Conservation (phyloP, 2,113 vertebrate species). For the Gallinago paraguaiae region DNA sequence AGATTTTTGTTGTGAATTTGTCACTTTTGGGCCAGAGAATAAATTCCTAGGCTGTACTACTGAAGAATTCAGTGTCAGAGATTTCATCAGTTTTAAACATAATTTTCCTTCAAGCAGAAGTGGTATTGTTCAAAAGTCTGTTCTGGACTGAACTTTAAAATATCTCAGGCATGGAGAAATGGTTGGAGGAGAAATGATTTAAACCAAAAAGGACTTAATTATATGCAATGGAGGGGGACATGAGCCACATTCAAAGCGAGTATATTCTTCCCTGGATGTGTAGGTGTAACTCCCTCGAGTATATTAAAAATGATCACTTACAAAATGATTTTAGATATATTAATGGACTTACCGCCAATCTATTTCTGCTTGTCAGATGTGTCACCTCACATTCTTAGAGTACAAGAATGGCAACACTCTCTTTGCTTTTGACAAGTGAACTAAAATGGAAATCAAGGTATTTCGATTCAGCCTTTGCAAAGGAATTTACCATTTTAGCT, state of each 20-base stretch:
- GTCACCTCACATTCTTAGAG: slow-evolving; percentile 57
- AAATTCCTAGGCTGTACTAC: background rate
- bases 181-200: background rate
- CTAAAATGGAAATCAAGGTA: slow-evolving; percentile 49
- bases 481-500: slow-evolving; percentile 24
- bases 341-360: slow-evolving; percentile 66
- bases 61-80: background rate
- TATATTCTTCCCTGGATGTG: slow-evolving; percentile 32
- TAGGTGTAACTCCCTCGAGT: slow-evolving; percentile 55
- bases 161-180: background rate
- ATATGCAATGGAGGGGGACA: background rate
- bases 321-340: slow-evolving; percentile 64
- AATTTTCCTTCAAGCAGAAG: background rate
- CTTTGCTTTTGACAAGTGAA: slow-evolving; percentile 54
- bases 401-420: slow-evolving; percentile 53
- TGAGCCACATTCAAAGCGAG: background rate
- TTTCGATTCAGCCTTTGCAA: slow-evolving; percentile 29
- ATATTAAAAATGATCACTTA: slow-evolving; percentile 66
- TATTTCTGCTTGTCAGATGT: slow-evolving; percentile 64
- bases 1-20: background rate
- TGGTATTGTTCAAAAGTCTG: background rate
- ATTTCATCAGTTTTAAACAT: background rate
- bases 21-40: background rate
- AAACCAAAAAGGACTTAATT: slow-evolving; percentile 29
- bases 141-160: background rate